Conservation (phyloP, 2,888 invertebrate genomes). For the Choristoneura rosaceana region DNA sequence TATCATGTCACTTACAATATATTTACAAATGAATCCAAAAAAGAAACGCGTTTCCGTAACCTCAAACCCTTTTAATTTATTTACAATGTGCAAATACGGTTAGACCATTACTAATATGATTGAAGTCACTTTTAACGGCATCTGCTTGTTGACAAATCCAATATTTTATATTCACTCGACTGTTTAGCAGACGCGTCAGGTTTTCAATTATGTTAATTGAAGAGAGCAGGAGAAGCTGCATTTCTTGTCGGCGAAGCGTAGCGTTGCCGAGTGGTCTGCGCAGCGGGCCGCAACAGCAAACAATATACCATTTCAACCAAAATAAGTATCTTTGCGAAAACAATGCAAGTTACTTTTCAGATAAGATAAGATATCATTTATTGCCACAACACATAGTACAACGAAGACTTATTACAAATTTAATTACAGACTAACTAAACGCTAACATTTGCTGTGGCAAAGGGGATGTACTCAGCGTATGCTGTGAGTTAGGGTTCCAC, state of each 20-base stretch:
- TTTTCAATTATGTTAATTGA: conserved; percentile 70
- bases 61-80: conserved; percentile 22
- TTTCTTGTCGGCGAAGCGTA: conserved; percentile 63
- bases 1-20: too few species aligned
- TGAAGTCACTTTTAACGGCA: conserved; percentile 44
- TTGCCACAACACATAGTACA: too few species aligned
- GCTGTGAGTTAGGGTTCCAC: too few species aligned
- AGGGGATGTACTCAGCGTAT: too few species aligned
- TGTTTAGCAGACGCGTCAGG: conserved; percentile 55
- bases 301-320: conserved; percentile 7
- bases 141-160: conserved; percentile 47
- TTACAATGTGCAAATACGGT: conserved; percentile 26
- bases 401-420: too few species aligned
- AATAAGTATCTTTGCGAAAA: background rate
- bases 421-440: too few species aligned
- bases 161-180: conserved; percentile 50
- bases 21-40: background rate
- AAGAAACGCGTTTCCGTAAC: conserved; percentile 13
- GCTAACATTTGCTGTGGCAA: too few species aligned
- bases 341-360: background rate
- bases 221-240: conserved; percentile 53
- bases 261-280: conserved; percentile 44
- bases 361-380: too few species aligned
- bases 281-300: conserved; percentile 37
- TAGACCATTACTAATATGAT: conserved; percentile 32